Evolutionary conservation across 2,888 invertebrate genomes (phyloP).

Genomic region (Drosophila barbarae): DNA sequence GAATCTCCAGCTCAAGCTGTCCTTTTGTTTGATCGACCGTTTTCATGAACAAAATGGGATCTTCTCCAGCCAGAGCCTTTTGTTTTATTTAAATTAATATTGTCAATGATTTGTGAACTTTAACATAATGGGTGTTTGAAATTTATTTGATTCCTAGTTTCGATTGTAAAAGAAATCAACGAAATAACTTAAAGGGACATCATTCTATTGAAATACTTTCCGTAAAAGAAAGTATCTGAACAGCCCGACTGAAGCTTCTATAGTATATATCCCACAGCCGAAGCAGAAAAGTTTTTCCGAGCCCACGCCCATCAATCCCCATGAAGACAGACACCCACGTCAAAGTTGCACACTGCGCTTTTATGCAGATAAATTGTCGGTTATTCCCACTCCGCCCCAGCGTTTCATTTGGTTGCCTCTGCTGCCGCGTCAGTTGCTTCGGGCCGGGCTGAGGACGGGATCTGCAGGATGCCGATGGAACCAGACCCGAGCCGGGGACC

Average conservation of each 20-base stretch:
- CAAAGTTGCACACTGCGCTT: constrained; percentile 74
- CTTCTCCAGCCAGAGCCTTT: constrained; percentile 3
- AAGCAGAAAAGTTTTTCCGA: constrained; percentile 59
- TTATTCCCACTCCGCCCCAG: constrained; percentile 51
- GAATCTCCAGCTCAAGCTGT: not conserved
- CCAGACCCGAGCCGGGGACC: constrained; percentile 34
- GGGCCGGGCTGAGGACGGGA: constrained; percentile 38
- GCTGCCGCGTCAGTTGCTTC: constrained; percentile 53
- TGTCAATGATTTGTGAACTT: constrained; percentile 51
- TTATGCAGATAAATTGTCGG: constrained; percentile 75
- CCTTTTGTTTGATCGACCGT: constrained; percentile 17
- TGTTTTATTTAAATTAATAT: constrained; percentile 67
- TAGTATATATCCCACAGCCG: constrained; percentile 41
- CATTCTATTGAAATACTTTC: constrained; percentile 1
- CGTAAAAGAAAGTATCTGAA: constrained; percentile 3
- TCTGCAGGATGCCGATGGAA: constrained; percentile 31
- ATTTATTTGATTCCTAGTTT: constrained; percentile 47
- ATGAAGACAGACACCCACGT: constrained; percentile 53
- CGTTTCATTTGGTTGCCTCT: constrained; percentile 60
- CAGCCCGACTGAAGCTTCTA: constrained; percentile 23
- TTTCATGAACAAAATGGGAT: constrained; percentile 5
- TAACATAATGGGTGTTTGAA: constrained; percentile 2
- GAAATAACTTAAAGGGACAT: not conserved
- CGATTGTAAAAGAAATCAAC: constrained; percentile 38
- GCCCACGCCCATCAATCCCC: constrained; percentile 66